Conservation (phyloP, 1,140 invertebrate species). For the Coelopa frigida region DNA sequence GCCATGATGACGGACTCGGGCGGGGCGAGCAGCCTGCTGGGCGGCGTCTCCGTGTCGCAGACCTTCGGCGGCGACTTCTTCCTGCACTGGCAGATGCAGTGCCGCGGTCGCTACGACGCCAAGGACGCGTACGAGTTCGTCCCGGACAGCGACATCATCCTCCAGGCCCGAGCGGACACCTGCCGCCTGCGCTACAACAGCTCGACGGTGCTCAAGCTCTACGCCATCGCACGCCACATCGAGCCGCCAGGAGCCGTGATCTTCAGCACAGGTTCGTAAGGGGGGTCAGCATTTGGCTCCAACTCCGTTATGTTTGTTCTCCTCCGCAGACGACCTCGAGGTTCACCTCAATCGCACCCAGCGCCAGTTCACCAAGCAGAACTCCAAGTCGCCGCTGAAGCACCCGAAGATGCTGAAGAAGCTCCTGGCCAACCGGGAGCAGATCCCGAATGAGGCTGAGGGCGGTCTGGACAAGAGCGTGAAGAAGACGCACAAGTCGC, state of each 20-base stretch:
- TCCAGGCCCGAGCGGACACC: constrained; percentile 60
- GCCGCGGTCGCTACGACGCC: constrained; percentile 46
- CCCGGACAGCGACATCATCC: constrained; percentile 55
- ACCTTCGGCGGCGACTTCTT: constrained; percentile 43
- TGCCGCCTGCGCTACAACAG: constrained; percentile 68
- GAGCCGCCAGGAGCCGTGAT: constrained; percentile 60
- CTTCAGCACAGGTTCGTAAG: constrained; percentile 55
- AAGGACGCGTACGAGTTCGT: constrained; percentile 59
- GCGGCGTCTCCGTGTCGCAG: constrained; percentile 40
- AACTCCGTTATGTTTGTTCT: background rate
- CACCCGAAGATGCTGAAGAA: constrained; percentile 44
- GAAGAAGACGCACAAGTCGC: constrained; percentile 2
- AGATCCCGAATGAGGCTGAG: constrained; percentile 25
- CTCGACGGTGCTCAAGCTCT: constrained; percentile 56
- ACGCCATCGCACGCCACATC: constrained; percentile 62
- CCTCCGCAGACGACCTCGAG: constrained; percentile 30
- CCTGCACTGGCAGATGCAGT: constrained; percentile 42
- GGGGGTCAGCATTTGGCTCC: background rate
- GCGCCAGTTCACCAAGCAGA: constrained; percentile 23
- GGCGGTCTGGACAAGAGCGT: constrained; percentile 9
- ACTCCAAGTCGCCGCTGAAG: constrained; percentile 28
- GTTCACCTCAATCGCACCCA: constrained; percentile 39
- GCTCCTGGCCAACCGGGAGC: constrained; percentile 31
- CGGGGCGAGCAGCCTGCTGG: constrained; percentile 50
- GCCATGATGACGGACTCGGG: constrained; percentile 60